Evolutionary conservation across 2,797 vertebrate genomes (phyloP), one percentile per base, ranked within the genome.

Genomic region (Dipus sagitta): DNA sequence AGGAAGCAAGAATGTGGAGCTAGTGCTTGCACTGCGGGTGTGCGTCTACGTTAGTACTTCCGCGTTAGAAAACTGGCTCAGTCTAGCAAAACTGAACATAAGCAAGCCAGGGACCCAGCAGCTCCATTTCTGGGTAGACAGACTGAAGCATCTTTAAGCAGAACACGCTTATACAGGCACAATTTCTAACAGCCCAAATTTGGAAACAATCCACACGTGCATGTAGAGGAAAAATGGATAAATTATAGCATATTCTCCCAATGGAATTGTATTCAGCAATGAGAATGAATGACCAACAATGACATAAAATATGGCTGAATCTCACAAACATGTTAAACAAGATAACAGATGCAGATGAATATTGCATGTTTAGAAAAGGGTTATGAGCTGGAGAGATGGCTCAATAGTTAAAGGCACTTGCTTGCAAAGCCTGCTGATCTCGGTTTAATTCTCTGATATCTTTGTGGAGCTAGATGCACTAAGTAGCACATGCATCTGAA

Each of bases 21-120:
- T 21, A 2, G 20, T 18, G 4, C 60, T 0, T 2, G 17, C 2
- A 1, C 62, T 38, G 34, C 47, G 54, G 15, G 21, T 1, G 11
- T 24, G 34, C 4, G 0, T 38, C 24, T 54, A 58, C 71, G 75
- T 2, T 64, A 65, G 72, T 14, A 18, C 52, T 38, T n/a, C 23
- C 4, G 15, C 72, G 83, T 75, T 76, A 30, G 62, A 67, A 86
- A 80, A 30, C 32, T 24, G 24, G 47, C 26, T 30, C 11, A 11
- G 4, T 12, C 42, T 70, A 23, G 12, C 32, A 26, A 17, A 4
- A n/a, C 47, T n/a, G 6, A 84, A 68, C 28, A 2, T 21, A 47
- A 38, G 42, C 65, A 6, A 24, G 17, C 60, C 20, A 15, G 7
- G n/a, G 32, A 67, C n/a, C 23, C 17, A 42, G 88, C 18, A 60